Percentiles rank a stretch among this genome's conserved stretches.
Evolutionary conservation across 1,140 invertebrate genomes (phyloP).

Genomic region (Apis cerana): DNA sequence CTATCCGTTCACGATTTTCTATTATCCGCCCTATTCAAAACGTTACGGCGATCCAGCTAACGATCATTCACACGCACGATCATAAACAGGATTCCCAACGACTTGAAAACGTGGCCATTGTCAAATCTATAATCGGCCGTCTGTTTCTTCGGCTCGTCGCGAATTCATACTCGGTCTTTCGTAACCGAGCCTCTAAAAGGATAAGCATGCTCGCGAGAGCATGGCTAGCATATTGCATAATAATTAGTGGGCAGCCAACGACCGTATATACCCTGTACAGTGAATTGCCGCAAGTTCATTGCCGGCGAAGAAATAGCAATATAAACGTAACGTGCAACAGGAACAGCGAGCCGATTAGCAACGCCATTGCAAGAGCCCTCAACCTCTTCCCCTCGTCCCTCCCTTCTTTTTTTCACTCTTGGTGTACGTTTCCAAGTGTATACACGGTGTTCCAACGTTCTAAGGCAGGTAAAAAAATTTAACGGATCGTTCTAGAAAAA

Average conservation of each 20-base stretch:
- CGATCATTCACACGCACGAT: no score
- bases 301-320: slow-evolving; percentile 67
- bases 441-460: no score
- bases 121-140: neutral
- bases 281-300: slow-evolving; percentile 75
- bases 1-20: neutral
- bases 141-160: slow-evolving; percentile 42
- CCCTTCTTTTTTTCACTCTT: no score
- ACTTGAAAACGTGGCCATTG: neutral
- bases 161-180: slow-evolving; percentile 25
- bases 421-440: neutral
- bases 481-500: no score
- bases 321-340: slow-evolving; percentile 59
- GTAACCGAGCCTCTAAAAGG: slow-evolving; percentile 67
- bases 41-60: no score
- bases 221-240: slow-evolving; percentile 72
- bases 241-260: slow-evolving; percentile 71
- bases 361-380: slow-evolving; percentile 37
- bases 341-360: slow-evolving; percentile 55
- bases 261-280: slow-evolving; percentile 57
- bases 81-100: no score
- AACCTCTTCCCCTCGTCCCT: neutral
- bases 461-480: no score
- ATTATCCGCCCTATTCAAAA: neutral
- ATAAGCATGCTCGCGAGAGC: slow-evolving; percentile 63